Evolutionary conservation across 2,888 invertebrate genomes (phyloP).

Genomic region (Marasmarcha lunaedactyla): DNA sequence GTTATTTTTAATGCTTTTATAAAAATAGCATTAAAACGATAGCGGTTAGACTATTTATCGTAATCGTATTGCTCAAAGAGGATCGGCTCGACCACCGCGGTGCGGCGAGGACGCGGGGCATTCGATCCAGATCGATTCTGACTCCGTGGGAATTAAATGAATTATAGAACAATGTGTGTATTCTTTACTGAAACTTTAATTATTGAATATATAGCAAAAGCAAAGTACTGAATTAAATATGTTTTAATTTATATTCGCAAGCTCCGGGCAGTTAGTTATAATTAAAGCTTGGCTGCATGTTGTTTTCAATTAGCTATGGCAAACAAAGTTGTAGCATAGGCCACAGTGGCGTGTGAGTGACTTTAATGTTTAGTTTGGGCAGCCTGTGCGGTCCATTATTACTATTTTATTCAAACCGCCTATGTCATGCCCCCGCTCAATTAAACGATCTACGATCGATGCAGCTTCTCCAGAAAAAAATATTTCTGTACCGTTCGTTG

Average conservation of each 20-base stretch:
- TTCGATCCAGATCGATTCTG: neutral
- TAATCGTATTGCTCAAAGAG: slow-evolving; percentile 39
- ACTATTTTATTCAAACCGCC: slow-evolving; percentile 52
- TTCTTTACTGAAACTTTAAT: slow-evolving; percentile 2
- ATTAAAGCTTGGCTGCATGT: too few relatives aligned
- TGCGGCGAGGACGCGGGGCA: neutral
- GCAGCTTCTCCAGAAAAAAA: slow-evolving; percentile 43
- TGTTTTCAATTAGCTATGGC: too few relatives aligned
- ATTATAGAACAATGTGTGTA: too few relatives aligned
- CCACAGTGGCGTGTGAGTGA: slow-evolving; percentile 26
- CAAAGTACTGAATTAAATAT: too few relatives aligned
- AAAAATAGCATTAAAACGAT: slow-evolving; percentile 37
- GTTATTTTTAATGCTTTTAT: too few relatives aligned
- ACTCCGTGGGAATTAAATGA: too few relatives aligned
- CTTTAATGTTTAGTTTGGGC: slow-evolving; percentile 3
- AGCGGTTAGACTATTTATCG: slow-evolving; percentile 36
- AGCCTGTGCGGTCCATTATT: slow-evolving; percentile 43
- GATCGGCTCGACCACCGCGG: slow-evolving; percentile 32
- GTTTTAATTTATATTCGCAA: too few relatives aligned
- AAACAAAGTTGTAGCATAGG: too few relatives aligned
- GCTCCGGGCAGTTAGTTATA: too few relatives aligned
- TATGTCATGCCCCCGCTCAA: slow-evolving; percentile 51
- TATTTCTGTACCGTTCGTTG: slow-evolving; percentile 34
- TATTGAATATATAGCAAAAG: slow-evolving; percentile 13
- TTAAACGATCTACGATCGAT: slow-evolving; percentile 45